These are phyloP conservation scores for Sprattus sprattus DNA, from an alignment of 2,113 vertebrate species.

Conservation along the genomic window DNA sequence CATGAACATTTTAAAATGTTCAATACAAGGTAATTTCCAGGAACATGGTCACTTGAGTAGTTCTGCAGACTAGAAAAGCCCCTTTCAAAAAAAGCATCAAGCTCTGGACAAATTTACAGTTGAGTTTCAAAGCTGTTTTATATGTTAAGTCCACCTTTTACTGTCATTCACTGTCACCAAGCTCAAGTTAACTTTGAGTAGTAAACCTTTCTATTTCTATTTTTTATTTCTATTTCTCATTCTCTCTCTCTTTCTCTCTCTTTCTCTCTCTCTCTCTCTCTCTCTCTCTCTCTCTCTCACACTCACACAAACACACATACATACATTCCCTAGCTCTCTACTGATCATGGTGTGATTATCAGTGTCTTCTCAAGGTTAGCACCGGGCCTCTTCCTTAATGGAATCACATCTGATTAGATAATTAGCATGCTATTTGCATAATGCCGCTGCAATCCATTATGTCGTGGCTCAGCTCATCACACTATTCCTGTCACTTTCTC, in stretches of 20 bases:
- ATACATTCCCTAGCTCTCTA: neutral
- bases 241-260: neutral
- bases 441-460: conserved; percentile 64
- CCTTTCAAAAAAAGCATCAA: neutral
- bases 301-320: neutral
- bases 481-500: conserved; percentile 33
- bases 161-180: neutral
- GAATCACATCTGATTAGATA: conserved; percentile 69
- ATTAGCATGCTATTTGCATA: conserved; percentile 68
- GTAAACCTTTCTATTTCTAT: neutral
- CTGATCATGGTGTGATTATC: conserved; percentile 64
- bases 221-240: neutral
- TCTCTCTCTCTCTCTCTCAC: neutral
- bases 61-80: neutral
- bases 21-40: too few relatives aligned
- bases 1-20: too few relatives aligned
- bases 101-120: neutral
- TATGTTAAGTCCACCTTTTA: neutral
- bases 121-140: neutral
- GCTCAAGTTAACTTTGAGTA: neutral
- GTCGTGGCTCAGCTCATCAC: conserved; percentile 56
- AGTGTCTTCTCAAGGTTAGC: conserved; percentile 63
- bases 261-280: neutral
- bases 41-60: neutral
- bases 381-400: conserved; percentile 56